phyloP scores from a whole-genome alignment of 2,797 vertebrate species.

The Pseudochromis fuscus region DNA sequence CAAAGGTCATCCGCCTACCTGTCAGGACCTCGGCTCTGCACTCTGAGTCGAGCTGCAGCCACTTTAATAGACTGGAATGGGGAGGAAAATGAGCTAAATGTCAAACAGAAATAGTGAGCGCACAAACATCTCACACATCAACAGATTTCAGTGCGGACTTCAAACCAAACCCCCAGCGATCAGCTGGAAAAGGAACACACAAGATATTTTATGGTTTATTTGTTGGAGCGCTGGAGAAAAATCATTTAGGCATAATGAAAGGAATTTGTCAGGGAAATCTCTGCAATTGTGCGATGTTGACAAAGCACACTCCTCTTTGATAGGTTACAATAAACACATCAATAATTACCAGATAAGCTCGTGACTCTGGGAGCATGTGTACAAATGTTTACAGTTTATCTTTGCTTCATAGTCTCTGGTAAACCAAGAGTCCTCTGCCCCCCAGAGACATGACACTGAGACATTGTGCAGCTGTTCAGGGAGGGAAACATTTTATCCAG shows the following conservation, averaged over 20 bases:
- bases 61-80: constrained; percentile 6
- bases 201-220: constrained; percentile 19
- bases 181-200: not conserved
- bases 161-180: not conserved
- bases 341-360: constrained; percentile 29
- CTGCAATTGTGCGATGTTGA: not conserved
- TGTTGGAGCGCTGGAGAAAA: constrained; percentile 13
- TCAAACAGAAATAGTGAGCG: constrained; percentile 40
- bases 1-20: constrained; percentile 68
- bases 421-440: constrained; percentile 20
- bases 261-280: constrained; percentile 10
- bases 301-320: not conserved
- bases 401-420: constrained; percentile 23
- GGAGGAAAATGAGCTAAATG: constrained; percentile 37
- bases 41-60: not conserved
- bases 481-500: constrained; percentile 16
- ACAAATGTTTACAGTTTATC: constrained; percentile 52
- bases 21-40: constrained; percentile 41
- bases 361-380: not conserved
- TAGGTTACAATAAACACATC: constrained; percentile 27
- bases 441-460: constrained; percentile 45
- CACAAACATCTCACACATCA: constrained; percentile 26
- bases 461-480: constrained; percentile 67
- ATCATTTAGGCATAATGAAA: constrained; percentile 15
- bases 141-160: constrained; percentile 6